phyloP scores from a whole-genome alignment of 2,113 vertebrate species.

The Lagenorhynchus albirostris region DNA sequence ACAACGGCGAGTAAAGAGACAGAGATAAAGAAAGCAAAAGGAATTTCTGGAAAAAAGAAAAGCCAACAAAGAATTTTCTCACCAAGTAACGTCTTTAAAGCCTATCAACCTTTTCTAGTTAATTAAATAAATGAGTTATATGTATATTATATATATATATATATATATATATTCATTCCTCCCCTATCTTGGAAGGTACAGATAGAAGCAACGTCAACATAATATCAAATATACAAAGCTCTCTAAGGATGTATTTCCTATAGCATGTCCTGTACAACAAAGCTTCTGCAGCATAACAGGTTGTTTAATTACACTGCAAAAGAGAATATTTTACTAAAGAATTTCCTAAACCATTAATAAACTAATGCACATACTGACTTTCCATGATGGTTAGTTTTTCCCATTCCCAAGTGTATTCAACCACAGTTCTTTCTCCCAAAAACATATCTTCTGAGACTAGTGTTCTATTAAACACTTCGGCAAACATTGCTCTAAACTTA shows the following conservation, averaged over 20 bases:
- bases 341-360: conserved; percentile 2
- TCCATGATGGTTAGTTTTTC: neutral
- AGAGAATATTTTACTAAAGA: neutral
- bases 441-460: neutral
- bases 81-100: conserved; percentile 1
- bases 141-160: neutral
- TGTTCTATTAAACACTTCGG: neutral
- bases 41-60: neutral
- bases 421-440: neutral
- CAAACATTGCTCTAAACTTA: neutral
- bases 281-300: neutral
- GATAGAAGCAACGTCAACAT: neutral
- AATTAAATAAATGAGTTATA: neutral
- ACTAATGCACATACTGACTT: neutral
- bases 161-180: neutral
- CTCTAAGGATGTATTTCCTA: neutral
- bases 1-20: neutral
- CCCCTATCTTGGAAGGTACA: neutral
- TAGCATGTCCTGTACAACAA: neutral
- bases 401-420: neutral
- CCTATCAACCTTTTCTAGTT: neutral
- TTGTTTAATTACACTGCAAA: neutral
- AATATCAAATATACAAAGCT: neutral
- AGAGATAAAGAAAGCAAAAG: neutral
- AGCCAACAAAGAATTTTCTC: neutral